A percentile compares a stretch with the other conserved stretches of the same genome.
Evolutionary conservation across 2,888 invertebrate species (phyloP).

Genomic region (Coleophora deauratella): DNA sequence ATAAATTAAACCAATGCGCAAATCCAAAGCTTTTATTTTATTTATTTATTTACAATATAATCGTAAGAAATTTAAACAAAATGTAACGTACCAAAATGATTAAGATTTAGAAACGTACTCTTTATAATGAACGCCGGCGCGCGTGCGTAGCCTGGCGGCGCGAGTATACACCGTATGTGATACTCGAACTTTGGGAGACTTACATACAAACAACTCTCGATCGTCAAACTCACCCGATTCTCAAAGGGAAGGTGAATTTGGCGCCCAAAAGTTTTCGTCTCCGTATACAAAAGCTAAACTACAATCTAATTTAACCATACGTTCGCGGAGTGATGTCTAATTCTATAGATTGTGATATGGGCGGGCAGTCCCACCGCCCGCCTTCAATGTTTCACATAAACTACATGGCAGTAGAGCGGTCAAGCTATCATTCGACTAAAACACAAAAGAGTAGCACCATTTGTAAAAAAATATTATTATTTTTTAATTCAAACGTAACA

Average conservation of each 20-base stretch:
- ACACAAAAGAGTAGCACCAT: constrained; percentile 70
- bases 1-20: constrained; percentile 37
- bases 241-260: too few relatives aligned
- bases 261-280: constrained; percentile 8
- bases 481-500: constrained; percentile 33
- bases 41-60: constrained; percentile 70
- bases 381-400: constrained; percentile 23
- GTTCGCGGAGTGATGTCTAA: constrained; percentile 16
- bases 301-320: constrained; percentile 28
- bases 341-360: constrained; percentile 36
- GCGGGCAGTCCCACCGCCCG: constrained; percentile 31
- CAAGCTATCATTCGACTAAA: constrained; percentile 61
- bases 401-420: constrained; percentile 54
- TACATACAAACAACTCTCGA: too few relatives aligned
- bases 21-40: constrained; percentile 74
- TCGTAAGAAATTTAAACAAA: constrained; percentile 70
- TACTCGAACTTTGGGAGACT: constrained; percentile 6
- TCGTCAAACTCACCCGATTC: too few relatives aligned
- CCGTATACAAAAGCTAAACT: constrained; percentile 62
- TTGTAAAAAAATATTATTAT: constrained; percentile 66
- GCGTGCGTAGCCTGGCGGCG: constrained; percentile 22
- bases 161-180: constrained; percentile 10
- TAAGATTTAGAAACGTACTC: constrained; percentile 52
- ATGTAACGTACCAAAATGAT: constrained; percentile 64
- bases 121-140: constrained; percentile 27